Evolutionary conservation across 2,113 vertebrate species (phyloP).

Genomic region (Thomomys bottae): DNA sequence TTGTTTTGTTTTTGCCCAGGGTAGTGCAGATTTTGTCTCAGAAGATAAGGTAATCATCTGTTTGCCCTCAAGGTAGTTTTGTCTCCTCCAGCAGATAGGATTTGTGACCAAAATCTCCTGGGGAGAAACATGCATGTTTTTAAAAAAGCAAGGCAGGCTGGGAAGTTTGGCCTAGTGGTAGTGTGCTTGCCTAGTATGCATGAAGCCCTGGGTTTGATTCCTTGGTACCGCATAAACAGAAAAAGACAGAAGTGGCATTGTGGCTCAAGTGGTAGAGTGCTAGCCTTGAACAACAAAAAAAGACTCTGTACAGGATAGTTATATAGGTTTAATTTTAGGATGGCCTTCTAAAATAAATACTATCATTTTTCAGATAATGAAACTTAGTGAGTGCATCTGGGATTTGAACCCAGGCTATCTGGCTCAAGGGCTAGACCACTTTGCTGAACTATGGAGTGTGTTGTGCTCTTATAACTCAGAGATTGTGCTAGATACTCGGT

Average conservation of each 20-base stretch:
- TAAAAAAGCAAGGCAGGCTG: background rate
- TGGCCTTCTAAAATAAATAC: background rate
- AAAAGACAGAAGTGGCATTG: too few species aligned
- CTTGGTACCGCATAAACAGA: too few species aligned
- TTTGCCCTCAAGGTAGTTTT: background rate
- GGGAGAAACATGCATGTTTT: background rate
- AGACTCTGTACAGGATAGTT: background rate
- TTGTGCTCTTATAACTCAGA: background rate
- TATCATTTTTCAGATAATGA: conserved; percentile 7
- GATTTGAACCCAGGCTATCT: background rate
- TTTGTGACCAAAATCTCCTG: background rate
- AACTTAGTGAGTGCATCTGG: background rate
- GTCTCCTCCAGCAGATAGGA: background rate
- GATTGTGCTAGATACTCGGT: background rate
- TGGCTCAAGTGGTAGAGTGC: too few species aligned
- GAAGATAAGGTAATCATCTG: background rate
- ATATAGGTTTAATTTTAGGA: background rate
- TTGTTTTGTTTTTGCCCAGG: background rate
- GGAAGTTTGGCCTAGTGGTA: too few species aligned
- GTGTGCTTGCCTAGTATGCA: too few species aligned
- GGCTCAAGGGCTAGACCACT: background rate
- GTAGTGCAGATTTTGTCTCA: too few species aligned
- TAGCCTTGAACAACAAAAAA: too few species aligned
- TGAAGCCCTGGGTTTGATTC: too few species aligned
- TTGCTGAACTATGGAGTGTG: background rate